Base-by-base conservation (phyloP, 2,888 invertebrate species). In the Drosophila rellima region DNA sequence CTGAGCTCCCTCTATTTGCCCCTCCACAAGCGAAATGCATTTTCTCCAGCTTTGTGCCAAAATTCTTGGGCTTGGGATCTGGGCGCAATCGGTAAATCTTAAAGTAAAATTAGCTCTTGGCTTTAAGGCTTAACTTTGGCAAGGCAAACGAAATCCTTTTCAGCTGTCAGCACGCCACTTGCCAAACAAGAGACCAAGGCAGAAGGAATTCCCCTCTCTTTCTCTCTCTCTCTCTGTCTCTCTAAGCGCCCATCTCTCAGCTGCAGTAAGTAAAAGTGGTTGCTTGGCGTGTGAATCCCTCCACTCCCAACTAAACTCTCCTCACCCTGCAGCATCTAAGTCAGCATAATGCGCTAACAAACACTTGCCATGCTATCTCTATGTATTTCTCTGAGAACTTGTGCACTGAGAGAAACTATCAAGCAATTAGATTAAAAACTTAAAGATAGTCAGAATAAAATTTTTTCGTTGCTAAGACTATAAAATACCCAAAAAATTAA, bases 111-210 rank as follows among this genome's bases (percentile, higher is more conserved):
- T 85, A 85, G 85, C 88, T 88, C 81, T 81, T 81, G 87, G 85
- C 85, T 85, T 85, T 85, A 85, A 85, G 89, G 87, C 85, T 85
- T 85, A 86, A 86, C 87, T 83, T 85, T 85, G 85, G 88, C 85
- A 86, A 76, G 86, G 80, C 80, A 77, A 78, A 74, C 88, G 78
- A 72, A 85, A 85, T 85, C 89, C 82, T 87, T 89, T 83, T 87
- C 87, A 85, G 89, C 88, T 86, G 89, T 89, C 86, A 89, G 88
- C 86, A 82, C 74, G 77, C 85, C 88, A 85, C 85, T 85, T 88
- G 84, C 88, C 88, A 88, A 86, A 83, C 83, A 88, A 82, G 80
- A 65, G 70, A 80, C 64, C 62, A 47, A 42, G 20, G 57, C 64
- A 31, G 23, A 20, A 52, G 23, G 44, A 68, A 59, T 62, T 63